Percentiles rank a stretch among this genome's conserved stretches.
These are phyloP conservation scores for Eilema sororculum DNA, from an alignment of 2,888 invertebrate species.

Conservation along the genomic window DNA sequence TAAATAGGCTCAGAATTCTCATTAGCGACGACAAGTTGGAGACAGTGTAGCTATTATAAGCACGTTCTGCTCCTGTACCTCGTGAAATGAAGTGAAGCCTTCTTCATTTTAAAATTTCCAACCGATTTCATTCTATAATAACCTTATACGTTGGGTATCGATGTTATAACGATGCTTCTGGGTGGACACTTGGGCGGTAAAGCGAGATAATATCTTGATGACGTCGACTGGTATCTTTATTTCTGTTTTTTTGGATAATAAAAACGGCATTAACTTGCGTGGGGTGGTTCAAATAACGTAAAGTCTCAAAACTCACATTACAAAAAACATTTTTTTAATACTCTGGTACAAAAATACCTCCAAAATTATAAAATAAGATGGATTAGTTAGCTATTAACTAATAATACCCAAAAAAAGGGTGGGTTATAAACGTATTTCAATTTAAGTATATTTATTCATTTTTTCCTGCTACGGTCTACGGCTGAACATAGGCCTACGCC, in stretches of 20 bases:
- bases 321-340: too few relatives aligned
- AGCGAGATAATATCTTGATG: slow-evolving; percentile 1
- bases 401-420: too few relatives aligned
- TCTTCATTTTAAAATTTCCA: slow-evolving; percentile 47
- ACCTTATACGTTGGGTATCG: slow-evolving; percentile 12
- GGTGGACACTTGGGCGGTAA: background rate
- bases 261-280: too few relatives aligned
- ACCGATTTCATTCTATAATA: slow-evolving; percentile 43
- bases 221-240: background rate
- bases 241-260: background rate
- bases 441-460: too few relatives aligned
- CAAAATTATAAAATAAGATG: too few relatives aligned
- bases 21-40: slow-evolving; percentile 54
- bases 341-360: too few relatives aligned
- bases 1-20: slow-evolving; percentile 42
- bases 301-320: too few relatives aligned
- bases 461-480: too few relatives aligned
- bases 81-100: slow-evolving; percentile 47
- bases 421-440: too few relatives aligned
- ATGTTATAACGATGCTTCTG: background rate
- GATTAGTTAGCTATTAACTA: too few relatives aligned
- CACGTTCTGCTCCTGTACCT: slow-evolving; percentile 49
- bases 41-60: slow-evolving; percentile 40
- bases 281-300: too few relatives aligned
- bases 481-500: too few relatives aligned